A percentile compares a stretch with the other conserved stretches of the same genome.
Conservation (phyloP, 2,113 vertebrate genomes). For the Nycticryphes semicollaris region DNA sequence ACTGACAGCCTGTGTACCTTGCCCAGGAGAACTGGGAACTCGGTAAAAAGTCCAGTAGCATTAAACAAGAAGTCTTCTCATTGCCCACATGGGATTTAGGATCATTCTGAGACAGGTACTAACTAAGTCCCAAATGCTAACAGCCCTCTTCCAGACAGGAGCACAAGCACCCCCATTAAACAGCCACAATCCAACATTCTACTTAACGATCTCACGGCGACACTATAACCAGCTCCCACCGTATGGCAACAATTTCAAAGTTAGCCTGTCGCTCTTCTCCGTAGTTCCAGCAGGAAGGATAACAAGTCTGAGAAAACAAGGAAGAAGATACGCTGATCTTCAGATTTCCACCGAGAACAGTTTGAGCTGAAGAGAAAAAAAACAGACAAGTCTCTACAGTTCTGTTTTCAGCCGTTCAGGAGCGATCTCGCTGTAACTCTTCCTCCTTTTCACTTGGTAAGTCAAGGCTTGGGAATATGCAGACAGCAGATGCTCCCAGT, state of each 20-base stretch:
- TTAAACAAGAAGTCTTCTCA: neutral
- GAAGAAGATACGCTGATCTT: neutral
- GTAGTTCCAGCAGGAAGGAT: neutral
- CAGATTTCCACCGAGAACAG: neutral
- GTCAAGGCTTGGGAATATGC: slow-evolving; percentile 84
- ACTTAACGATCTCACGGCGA: neutral
- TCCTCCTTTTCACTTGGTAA: slow-evolving; percentile 84
- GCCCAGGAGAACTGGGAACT: neutral
- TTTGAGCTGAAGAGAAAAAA: neutral
- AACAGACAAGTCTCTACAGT: slow-evolving; percentile 72
- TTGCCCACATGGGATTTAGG: neutral
- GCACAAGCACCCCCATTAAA: neutral
- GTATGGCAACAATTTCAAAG: neutral
- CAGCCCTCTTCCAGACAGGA: neutral
- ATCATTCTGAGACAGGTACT: neutral
- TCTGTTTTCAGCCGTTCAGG: slow-evolving; percentile 80
- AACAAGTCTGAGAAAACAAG: neutral
- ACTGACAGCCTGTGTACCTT: neutral
- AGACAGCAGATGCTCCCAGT: slow-evolving; percentile 90
- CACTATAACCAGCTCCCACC: neutral
- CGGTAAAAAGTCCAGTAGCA: neutral
- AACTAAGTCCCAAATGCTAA: neutral
- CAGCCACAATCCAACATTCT: neutral
- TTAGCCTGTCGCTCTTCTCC: neutral
- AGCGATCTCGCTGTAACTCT: slow-evolving; percentile 79